These are phyloP conservation scores for Pempheris klunzingeri DNA, from an alignment of 2,797 vertebrate species.

Conservation along the genomic window DNA sequence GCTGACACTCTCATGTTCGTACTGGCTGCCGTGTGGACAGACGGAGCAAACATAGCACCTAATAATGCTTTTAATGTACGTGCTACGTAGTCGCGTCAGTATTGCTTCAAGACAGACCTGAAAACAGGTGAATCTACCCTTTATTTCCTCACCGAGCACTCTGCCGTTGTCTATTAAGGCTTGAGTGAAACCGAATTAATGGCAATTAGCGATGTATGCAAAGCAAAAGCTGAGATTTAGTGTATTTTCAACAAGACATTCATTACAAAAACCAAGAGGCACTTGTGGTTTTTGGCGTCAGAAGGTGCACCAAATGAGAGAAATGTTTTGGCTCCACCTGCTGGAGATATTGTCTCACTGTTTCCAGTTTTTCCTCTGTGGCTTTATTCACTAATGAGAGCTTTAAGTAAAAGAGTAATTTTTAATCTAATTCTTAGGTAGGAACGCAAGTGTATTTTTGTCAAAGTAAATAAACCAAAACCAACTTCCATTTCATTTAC, in stretches of 20 bases:
- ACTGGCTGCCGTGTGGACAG: background rate
- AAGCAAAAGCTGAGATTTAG: background rate
- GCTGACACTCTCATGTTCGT: background rate
- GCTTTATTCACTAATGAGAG: background rate
- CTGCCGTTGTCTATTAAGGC: background rate
- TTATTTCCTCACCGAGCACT: background rate
- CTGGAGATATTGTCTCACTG: constrained; percentile 19
- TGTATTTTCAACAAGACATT: background rate
- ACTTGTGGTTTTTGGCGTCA: constrained; percentile 36
- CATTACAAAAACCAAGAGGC: constrained; percentile 16
- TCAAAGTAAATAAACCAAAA: background rate
- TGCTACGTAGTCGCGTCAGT: background rate
- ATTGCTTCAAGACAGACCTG: background rate
- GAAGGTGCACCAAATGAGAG: background rate
- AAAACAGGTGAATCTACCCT: background rate
- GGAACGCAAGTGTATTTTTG: no score
- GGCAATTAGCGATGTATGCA: background rate
- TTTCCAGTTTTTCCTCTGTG: background rate
- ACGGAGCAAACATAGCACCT: background rate
- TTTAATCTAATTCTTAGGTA: no score
- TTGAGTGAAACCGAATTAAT: background rate
- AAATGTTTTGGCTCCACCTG: constrained; percentile 46
- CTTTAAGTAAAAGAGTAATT: no score
- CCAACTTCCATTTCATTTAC: background rate
- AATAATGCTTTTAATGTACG: background rate